Evolutionary conservation across 2,797 vertebrate species (phyloP), one percentile per base, ranked within the genome.

Genomic region (Cynopterus sphinx): DNA sequence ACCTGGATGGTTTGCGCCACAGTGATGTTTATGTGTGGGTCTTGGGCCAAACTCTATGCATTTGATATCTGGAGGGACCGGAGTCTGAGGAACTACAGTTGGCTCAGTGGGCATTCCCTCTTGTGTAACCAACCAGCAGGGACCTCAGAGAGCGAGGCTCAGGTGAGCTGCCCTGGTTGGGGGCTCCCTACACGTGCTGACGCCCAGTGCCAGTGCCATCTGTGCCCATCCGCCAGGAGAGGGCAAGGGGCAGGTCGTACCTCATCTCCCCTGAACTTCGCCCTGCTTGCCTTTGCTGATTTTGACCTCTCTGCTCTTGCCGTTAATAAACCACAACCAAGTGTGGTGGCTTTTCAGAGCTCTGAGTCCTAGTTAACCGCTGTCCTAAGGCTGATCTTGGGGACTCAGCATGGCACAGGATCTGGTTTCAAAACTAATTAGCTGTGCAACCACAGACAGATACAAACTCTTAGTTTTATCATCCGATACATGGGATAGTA

Each of bases 161-260:
- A 21, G 9, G 41, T n/a, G 17, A 73, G 3, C 19, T 49, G 55
- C n/a, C 22, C 3, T 12, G 11, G 10, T 28, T 24, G 41, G 6
- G 3, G 10, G 0, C 28, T 31, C 15, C 36, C 21, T 13, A 21
- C 12, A 17, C 9, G 2, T 5, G 2, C 1, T 28, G 49, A 2
- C 0, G 22, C 17, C 9, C 10, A 0, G 9, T 1, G 1, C 21
- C 43, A 12, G 31, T 2, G 2, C 21, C 31, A 1, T 39, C 51
- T 78, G 10, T 57, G 2, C 17, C 41, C 3, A 9, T 43, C 4
- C 16, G 41, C 8, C 2, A 33, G 33, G 9, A 43, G 53, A 53
- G 13, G 74, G 51, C 43, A 36, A 31, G 0, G 26, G 10, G 63
- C 26, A 77, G 8, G 1, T 26, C 22, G 1, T 31, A 0, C 39